These are phyloP conservation scores for Lates japonicus DNA, from an alignment of 2,797 vertebrate species.

Conservation along the genomic window DNA sequence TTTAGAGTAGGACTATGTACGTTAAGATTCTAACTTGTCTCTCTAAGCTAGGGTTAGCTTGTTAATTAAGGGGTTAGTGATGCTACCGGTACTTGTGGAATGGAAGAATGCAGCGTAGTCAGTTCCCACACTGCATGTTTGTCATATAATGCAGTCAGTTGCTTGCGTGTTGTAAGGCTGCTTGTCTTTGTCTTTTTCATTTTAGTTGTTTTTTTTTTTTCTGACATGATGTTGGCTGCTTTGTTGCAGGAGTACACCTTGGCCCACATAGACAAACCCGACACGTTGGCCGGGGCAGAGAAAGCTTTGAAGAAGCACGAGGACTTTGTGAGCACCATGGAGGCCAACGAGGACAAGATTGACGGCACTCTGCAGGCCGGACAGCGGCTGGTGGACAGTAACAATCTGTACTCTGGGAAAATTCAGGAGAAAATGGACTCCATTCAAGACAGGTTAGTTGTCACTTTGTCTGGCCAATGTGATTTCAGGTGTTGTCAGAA, in stretches of 20 bases:
- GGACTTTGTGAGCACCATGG: slow-evolving; percentile 90
- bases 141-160: slow-evolving; percentile 1
- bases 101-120: slow-evolving; percentile 57
- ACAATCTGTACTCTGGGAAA: slow-evolving; percentile 91
- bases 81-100: slow-evolving; percentile 29
- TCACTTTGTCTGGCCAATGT: background rate
- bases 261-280: slow-evolving; percentile 90
- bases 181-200: slow-evolving; percentile 10
- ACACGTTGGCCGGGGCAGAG: slow-evolving; percentile 91
- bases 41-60: background rate
- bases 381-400: slow-evolving; percentile 87
- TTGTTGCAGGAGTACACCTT: slow-evolving; percentile 92
- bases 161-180: background rate
- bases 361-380: slow-evolving; percentile 85
- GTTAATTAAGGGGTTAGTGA: slow-evolving; percentile 44
- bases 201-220: background rate
- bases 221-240: background rate
- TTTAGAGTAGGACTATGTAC: background rate
- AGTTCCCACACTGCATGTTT: slow-evolving; percentile 10
- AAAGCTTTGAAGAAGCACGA: slow-evolving; percentile 93
- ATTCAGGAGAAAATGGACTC: slow-evolving; percentile 90
- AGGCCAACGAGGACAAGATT: slow-evolving; percentile 93
- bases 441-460: slow-evolving; percentile 89
- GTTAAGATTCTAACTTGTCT: background rate
- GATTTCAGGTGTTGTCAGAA: background rate